phyloP scores from a whole-genome alignment of 2,113 vertebrate species.

The Ondatra zibethicus region DNA sequence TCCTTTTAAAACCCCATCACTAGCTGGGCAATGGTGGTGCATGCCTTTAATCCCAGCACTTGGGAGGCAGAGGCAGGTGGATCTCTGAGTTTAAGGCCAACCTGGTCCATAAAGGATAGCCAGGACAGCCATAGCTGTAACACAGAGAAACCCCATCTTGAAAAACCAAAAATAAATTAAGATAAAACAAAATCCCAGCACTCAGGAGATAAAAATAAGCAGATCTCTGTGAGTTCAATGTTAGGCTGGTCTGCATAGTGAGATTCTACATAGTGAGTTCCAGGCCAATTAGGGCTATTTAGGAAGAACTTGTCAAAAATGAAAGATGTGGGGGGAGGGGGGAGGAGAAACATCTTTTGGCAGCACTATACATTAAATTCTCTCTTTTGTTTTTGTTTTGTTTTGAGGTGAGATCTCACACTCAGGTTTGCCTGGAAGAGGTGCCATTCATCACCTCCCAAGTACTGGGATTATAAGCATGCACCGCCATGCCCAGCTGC shows the following conservation, averaged over 20 bases:
- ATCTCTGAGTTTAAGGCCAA: not conserved
- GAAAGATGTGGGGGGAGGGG: not conserved
- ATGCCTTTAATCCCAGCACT: not conserved
- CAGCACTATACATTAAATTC: not conserved
- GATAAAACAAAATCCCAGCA: not conserved
- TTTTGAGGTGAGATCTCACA: too few relatives aligned
- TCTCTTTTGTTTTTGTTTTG: not conserved
- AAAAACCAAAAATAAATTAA: too few relatives aligned
- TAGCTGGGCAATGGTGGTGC: too few relatives aligned
- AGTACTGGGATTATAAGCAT: not conserved
- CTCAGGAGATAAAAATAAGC: not conserved
- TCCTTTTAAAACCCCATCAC: not conserved
- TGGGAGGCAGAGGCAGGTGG: not conserved
- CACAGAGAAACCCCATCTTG: too few relatives aligned
- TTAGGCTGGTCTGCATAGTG: not conserved
- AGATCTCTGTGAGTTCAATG: not conserved
- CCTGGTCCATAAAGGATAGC: not conserved
- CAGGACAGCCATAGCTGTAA: too few relatives aligned
- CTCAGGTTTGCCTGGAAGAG: not conserved
- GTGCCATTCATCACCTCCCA: not conserved
- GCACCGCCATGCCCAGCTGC: not conserved
- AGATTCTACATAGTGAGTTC: not conserved
- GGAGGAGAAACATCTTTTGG: not conserved
- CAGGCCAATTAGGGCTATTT: not conserved
- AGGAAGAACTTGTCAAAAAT: not conserved